Conservation (phyloP, 1,140 invertebrate genomes). For the Conus ventricosus region DNA sequence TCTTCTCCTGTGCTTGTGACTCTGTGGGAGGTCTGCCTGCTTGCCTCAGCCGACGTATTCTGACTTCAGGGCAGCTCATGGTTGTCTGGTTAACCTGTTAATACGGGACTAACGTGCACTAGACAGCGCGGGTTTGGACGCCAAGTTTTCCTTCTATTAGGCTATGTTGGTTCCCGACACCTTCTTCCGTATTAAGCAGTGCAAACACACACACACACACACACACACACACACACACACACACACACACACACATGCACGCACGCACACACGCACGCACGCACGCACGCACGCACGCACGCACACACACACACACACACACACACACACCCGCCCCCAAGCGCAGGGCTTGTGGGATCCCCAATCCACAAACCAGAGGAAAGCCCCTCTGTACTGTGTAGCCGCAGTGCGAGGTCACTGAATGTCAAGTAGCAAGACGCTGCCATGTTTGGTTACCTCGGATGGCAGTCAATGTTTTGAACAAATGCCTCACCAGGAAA, state of each 20-base stretch:
- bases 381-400: background rate
- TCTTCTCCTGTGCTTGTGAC: too few species aligned
- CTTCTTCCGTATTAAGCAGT: background rate
- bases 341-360: too few species aligned
- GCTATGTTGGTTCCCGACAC: too few species aligned
- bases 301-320: slow-evolving; percentile 6
- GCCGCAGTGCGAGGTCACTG: background rate
- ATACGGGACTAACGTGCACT: too few species aligned
- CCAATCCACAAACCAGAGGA: background rate
- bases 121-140: background rate
- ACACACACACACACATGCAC: background rate
- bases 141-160: background rate
- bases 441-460: background rate
- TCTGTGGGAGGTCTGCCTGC: too few species aligned
- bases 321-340: background rate
- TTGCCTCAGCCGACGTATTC: too few species aligned
- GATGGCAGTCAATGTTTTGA: too few species aligned
- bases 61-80: too few species aligned
- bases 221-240: slow-evolving; percentile 12
- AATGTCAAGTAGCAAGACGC: background rate
- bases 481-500: too few species aligned
- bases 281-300: background rate
- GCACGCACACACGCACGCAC: too few species aligned
- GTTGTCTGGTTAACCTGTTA: too few species aligned
- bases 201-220: background rate